Base-by-base conservation (phyloP, 2,888 invertebrate genomes). In the Coelopa pilipes region DNA sequence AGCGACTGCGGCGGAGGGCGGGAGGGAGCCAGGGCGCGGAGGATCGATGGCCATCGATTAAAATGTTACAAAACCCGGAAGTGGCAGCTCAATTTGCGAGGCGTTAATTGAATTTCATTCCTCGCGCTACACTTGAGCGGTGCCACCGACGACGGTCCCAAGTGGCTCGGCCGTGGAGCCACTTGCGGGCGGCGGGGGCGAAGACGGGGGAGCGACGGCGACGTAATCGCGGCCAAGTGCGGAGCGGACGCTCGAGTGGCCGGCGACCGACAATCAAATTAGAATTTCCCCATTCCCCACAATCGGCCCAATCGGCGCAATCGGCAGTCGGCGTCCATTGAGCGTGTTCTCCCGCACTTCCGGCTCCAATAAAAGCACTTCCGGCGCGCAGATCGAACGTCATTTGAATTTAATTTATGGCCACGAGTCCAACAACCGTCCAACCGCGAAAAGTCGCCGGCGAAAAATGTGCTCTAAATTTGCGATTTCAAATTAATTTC, bases 81-180 rank as follows among this genome's bases (percentile, higher is more conserved):
- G 84, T 83, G 85, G 84, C 85, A 84, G 84, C 81, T 83, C 85
- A 82, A 83, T 85, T 84, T 82, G 82, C 82, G 15, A 71, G 74
- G 82, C 83, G 82, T 83, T 83, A 83, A 83, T 83, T 83, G 83
- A 83, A 84, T 84, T 83, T 83, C 81, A 82, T 82, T 83, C 63
- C 80, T 82, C 75, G 75, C 45, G 57, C 57, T 9, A 34, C 34
- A 34, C 34, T 34, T 34, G 34, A 34, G 34, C 34, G 34, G 34
- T 12, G 12, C 10, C 60, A 60, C n/a, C 60, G 60, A 15, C 15
- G 19, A 3, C 11, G 60, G 1, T 17, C 15, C 46, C 15, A n/a
- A 1, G 9, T 65, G 9, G 4, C 12, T 17, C 65, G 13, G 1
- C 65, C 2, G 12, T n/a, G 24, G 7, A 1, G 19, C 17, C 34